These are phyloP conservation scores for Solenopsis invicta DNA, from an alignment of 1,140 invertebrate species.

Conservation along the genomic window DNA sequence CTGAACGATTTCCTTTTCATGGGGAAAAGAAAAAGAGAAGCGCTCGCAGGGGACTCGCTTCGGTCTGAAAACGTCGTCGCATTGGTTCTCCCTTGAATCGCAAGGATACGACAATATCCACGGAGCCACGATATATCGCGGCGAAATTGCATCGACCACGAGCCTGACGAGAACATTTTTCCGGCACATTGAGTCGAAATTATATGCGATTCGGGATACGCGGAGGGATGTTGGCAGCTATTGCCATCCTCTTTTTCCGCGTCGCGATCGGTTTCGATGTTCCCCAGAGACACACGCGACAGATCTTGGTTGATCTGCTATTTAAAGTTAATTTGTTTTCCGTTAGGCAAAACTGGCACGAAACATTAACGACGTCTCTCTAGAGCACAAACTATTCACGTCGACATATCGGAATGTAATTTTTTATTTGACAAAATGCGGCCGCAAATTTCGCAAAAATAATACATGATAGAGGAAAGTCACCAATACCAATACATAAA, in stretches of 20 bases:
- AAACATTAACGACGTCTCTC: background rate
- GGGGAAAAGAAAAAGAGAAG: slow-evolving; percentile 1
- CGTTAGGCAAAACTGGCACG: background rate
- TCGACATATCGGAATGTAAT: background rate
- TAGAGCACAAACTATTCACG: background rate
- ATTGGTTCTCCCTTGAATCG: slow-evolving; percentile 5
- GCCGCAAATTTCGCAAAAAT: background rate
- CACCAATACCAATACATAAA: too few relatives aligned
- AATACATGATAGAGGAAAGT: background rate
- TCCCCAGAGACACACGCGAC: background rate
- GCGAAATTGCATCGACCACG: slow-evolving; percentile 45
- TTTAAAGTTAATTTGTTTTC: slow-evolving; percentile 28
- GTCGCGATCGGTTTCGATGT: background rate
- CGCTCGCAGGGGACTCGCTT: background rate
- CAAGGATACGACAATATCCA: slow-evolving; percentile 22
- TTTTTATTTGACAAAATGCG: background rate
- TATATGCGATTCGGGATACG: slow-evolving; percentile 51
- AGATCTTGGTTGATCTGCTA: background rate
- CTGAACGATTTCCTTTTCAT: background rate
- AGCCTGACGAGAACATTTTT: slow-evolving; percentile 40
- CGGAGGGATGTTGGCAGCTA: slow-evolving; percentile 24
- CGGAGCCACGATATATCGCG: slow-evolving; percentile 18
- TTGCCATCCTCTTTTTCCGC: slow-evolving; percentile 2
- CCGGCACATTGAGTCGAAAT: slow-evolving; percentile 43
- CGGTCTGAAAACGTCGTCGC: slow-evolving; percentile 20